Evolutionary conservation across 2,888 invertebrate species (phyloP), one percentile per base, ranked within the genome.

Genomic region (Agrochola macilenta): DNA sequence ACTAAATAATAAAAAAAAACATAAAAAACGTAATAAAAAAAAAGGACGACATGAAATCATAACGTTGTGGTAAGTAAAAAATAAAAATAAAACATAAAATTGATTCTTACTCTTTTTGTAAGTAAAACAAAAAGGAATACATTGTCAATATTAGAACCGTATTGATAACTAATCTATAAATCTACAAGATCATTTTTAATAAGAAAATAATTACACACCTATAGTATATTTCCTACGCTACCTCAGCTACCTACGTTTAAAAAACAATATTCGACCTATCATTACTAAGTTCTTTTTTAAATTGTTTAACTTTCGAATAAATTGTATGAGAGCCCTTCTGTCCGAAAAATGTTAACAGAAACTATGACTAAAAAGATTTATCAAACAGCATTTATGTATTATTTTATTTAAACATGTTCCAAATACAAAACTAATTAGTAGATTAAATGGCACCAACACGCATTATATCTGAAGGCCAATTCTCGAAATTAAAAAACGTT

Each of bases 21-120:
- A 30, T 30, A 1, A 46, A 12, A 0, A 46, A 46, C 4, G 12
- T 17, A 79, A 52, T 26, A 20, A 14, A 46, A 60, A 65, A 75
- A 58, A 30, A 61, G 11, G 20, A 26, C 12, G 26, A 52, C 35
- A 43, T 57, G 0, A 46, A 64, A 76, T 65, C 26, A 57, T 60
- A 71, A 43, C n/a, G 9, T 17, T 43, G 5, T 57, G 70, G 76
- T 66, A 60, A 69, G 52, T 54, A 54, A 78, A 65, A 78, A 26
- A 1, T 39, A 49, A 75, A 69, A 60, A 64, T 43, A 58, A 14
- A 9, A 49, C 39, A 20, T 23, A 4, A 23, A 14, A 23, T n/a
- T 43, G 2, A 26, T 43, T 46, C 2, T 35, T 5, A 61, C 26
- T 30, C 11, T 1, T 23, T 20, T 23, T 39, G 71, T 70, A 43